Evolutionary conservation across 2,113 vertebrate genomes (phyloP).

Genomic region (Vombatus ursinus): DNA sequence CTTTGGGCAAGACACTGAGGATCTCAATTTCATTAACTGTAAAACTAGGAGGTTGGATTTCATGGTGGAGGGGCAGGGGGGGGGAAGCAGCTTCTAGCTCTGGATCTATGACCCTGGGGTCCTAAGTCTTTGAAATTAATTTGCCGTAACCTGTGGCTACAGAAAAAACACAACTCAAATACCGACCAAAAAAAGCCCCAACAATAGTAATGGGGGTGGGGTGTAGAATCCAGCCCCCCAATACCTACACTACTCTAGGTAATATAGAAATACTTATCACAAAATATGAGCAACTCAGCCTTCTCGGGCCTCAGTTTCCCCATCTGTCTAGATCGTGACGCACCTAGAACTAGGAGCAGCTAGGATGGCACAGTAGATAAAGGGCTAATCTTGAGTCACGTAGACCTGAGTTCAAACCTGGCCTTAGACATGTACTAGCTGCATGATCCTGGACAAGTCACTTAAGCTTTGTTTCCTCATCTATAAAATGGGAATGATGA

Average conservation of each 20-base stretch:
- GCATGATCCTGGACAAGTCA: not conserved
- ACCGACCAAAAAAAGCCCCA: not conserved
- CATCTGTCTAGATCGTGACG: not conserved
- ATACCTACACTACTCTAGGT: not conserved
- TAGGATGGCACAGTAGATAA: not conserved
- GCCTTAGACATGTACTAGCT: not conserved
- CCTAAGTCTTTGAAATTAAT: slow-evolving; percentile 51
- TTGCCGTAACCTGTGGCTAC: not conserved
- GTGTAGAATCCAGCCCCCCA: not conserved
- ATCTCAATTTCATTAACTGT: not conserved
- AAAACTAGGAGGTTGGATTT: not conserved
- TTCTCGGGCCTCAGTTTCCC: not conserved
- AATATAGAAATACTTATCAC: slow-evolving; percentile 2
- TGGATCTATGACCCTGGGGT: not conserved
- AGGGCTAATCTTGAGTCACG: not conserved
- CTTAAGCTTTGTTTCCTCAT: not conserved
- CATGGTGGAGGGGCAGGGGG: too few species aligned
- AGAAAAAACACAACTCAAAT: slow-evolving; percentile 22
- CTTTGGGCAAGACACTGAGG: not conserved
- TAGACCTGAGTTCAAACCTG: not conserved
- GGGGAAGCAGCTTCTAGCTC: not conserved
- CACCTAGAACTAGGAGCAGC: not conserved
- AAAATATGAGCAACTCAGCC: not conserved
- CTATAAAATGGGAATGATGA: not conserved
- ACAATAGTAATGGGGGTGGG: not conserved